Evolutionary conservation across 2,113 vertebrate species (phyloP), one percentile per base, ranked within the genome.

Genomic region (Erythrocercus mccallii): DNA sequence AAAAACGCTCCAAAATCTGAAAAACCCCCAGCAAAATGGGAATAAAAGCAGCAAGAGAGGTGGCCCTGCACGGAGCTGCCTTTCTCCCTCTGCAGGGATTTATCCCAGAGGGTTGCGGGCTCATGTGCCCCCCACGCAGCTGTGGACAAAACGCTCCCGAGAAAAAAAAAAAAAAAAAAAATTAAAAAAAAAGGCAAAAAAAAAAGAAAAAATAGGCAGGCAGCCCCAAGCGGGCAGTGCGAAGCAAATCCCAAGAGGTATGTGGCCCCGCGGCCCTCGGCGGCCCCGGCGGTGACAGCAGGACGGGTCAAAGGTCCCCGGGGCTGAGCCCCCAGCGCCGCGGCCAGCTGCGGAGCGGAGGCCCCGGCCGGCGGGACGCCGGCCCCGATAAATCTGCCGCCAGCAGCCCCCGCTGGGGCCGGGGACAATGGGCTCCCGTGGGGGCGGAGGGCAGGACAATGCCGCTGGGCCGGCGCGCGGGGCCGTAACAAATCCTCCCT

Each of bases 281-380:
- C 95, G 96, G 97, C 98, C 98, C 98, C 98, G 97, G 97, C 96
- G 87, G 97, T 97, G 98, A 98, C 98, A 98, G 98, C 98, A 98
- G 98, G 97, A 95, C 93, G 94, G 98, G 98, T 97, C 97, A 98
- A 97, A 98, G 98, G 98, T 98, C 98, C 98, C n/a, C 27, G 94
- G 97, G 97, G 97, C 97, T 88, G 53, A 95, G 97, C 97, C 98
- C 96, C 96, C 95, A 96, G 98, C 95, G 96, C 97, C 96, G 95
- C 61, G 23, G 97, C 97, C 98, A 97, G 97, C 97, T 98, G 98
- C 96, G 97, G 96, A 71, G 53, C 81, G 73, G 97, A 88, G 91
- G 97, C 97, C 96, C 35, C 1, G 88, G 97, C 94, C 96, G 15
- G 93, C 97, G 86, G 97, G 97, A 97, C 44, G 98, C 97, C 96